A percentile compares a stretch with the other conserved stretches of the same genome.
Conservation (phyloP, 2,797 vertebrate genomes). For the Cyclura pinguis region DNA sequence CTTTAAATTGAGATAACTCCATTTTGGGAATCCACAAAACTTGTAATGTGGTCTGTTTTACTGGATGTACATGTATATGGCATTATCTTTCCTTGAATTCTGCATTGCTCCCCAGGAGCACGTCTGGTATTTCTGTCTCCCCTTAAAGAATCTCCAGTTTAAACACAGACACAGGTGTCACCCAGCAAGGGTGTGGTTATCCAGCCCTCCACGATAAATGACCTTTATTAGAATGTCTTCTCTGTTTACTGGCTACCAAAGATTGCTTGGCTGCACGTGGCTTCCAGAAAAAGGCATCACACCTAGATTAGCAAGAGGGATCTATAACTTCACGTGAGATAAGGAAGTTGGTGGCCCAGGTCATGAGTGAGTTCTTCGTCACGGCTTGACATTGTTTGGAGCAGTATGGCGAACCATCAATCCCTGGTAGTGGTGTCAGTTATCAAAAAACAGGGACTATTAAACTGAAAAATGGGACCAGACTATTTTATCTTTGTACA, state of each 20-base stretch:
- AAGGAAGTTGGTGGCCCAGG: too few relatives aligned
- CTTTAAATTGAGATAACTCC: background rate
- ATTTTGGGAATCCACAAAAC: background rate
- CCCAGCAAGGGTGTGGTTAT: background rate
- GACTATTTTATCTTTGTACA: background rate
- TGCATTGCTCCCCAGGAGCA: background rate
- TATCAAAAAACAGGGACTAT: background rate
- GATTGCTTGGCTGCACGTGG: background rate
- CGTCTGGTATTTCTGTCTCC: background rate
- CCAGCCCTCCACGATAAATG: background rate
- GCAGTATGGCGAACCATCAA: background rate
- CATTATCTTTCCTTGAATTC: background rate
- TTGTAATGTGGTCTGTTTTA: background rate
- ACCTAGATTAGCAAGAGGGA: background rate
- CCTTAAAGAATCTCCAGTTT: background rate
- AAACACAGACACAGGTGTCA: background rate
- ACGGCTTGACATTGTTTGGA: background rate
- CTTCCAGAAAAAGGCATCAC: background rate
- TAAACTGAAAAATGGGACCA: background rate
- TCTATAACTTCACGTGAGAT: too few relatives aligned
- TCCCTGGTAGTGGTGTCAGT: background rate
- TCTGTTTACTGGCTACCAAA: background rate
- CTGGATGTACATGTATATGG: background rate
- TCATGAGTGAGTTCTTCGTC: too few relatives aligned
- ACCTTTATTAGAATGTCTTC: background rate